Conservation (phyloP, 2,113 vertebrate genomes). For the Scomber colias region DNA sequence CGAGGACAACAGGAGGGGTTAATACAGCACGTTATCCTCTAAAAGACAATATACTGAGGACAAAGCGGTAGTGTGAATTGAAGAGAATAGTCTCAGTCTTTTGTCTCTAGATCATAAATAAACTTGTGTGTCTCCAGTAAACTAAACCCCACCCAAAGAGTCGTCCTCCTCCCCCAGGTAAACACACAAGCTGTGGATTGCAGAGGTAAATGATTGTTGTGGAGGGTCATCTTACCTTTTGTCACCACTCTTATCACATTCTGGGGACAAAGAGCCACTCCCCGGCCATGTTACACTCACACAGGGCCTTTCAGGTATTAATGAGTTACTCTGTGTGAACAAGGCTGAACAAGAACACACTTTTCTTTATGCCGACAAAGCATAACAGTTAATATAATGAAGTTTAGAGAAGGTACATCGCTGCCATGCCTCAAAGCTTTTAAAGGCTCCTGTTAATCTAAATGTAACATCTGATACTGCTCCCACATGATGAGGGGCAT, state of each 20-base stretch:
- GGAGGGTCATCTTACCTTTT: constrained; percentile 63
- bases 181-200: not conserved
- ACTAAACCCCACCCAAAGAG: not conserved
- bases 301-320: not conserved
- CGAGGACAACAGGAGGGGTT: too few relatives aligned
- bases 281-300: constrained; percentile 6
- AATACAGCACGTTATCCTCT: not conserved
- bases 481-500: too few relatives aligned
- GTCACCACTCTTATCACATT: constrained; percentile 33
- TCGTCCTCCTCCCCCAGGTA: constrained; percentile 13
- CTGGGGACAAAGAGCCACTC: constrained; percentile 13
- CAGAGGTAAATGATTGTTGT: constrained; percentile 61
- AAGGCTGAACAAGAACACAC: too few relatives aligned
- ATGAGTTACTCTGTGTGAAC: not conserved
- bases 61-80: constrained; percentile 6
- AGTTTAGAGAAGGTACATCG: too few relatives aligned
- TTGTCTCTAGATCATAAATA: constrained; percentile 14
- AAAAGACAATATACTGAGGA: not conserved
- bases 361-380: too few relatives aligned
- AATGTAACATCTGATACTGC: too few relatives aligned
- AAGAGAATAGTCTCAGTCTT: not conserved
- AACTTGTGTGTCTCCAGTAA: not conserved
- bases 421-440: too few relatives aligned
- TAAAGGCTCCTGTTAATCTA: too few relatives aligned
- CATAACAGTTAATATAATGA: too few relatives aligned